Percentiles rank a stretch among this genome's conserved stretches.
phyloP scores from a whole-genome alignment of 2,888 invertebrate genomes.

The Drosophila neutralis region DNA sequence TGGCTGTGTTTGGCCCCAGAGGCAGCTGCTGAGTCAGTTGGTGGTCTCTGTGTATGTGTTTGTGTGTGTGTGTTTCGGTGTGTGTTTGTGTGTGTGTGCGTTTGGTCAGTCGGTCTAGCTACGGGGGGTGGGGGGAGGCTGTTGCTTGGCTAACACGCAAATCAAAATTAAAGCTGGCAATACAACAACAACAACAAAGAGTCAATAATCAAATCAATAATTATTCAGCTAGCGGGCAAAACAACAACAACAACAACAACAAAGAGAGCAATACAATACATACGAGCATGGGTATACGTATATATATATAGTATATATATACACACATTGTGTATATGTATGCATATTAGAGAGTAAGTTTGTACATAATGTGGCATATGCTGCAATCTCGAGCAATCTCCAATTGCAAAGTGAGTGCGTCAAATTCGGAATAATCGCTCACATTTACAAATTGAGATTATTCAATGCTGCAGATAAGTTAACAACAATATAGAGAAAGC shows the following conservation, averaged over 20 bases:
- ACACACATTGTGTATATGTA: conserved; percentile 24
- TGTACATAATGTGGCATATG: conserved; percentile 73
- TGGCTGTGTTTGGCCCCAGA: conserved; percentile 29
- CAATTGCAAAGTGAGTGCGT: conserved; percentile 85
- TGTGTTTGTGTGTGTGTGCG: not conserved
- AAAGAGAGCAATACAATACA: conserved; percentile 35
- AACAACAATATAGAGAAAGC: conserved; percentile 37
- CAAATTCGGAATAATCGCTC: conserved; percentile 87
- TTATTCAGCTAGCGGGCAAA: conserved; percentile 30
- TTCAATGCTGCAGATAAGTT: conserved; percentile 87
- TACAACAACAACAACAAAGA: conserved; percentile 14
- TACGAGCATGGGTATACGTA: conserved; percentile 31
- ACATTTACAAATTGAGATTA: conserved; percentile 99
- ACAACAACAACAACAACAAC: conserved; percentile 36
- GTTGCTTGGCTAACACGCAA: conserved; percentile 24
- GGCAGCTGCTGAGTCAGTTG: conserved; percentile 16
- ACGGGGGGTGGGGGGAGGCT: not conserved
- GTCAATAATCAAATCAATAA: conserved; percentile 10
- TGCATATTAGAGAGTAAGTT: conserved; percentile 12
- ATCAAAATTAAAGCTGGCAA: conserved; percentile 17
- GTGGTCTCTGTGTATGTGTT: not conserved
- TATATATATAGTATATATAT: conserved; percentile 10
- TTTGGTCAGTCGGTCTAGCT: conserved; percentile 19
- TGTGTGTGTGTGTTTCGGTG: not conserved
- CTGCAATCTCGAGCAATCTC: conserved; percentile 84